Evolutionary conservation across 2,888 invertebrate species (phyloP).

Genomic region (Antitype chi): DNA sequence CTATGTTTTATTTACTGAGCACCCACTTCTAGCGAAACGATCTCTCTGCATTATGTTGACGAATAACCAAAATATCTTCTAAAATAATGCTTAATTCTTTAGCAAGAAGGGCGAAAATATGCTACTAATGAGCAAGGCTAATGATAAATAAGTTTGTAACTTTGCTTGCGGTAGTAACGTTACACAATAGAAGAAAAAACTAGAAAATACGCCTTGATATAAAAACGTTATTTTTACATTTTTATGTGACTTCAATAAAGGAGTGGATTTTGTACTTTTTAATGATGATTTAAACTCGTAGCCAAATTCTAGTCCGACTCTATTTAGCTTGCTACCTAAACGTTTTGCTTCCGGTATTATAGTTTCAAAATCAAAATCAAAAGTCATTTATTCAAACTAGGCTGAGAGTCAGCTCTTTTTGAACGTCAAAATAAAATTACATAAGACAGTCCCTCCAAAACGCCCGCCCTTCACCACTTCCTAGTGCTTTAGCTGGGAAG

Average conservation of each 20-base stretch:
- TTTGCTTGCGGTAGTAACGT: neutral
- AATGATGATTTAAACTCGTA: neutral
- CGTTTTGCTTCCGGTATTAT: too few relatives aligned
- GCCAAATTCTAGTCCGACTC: too few relatives aligned
- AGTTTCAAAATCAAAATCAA: too few relatives aligned
- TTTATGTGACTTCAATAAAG: conserved; percentile 7
- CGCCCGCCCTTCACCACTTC: too few relatives aligned
- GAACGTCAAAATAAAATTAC: too few relatives aligned
- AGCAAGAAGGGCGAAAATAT: conserved; percentile 5
- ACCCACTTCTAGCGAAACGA: conserved; percentile 32
- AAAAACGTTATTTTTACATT: conserved; percentile 21
- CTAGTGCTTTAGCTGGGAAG: too few relatives aligned
- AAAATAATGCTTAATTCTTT: neutral
- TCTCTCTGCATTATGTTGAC: neutral
- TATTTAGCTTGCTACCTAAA: too few relatives aligned
- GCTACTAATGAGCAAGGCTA: neutral
- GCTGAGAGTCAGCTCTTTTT: too few relatives aligned
- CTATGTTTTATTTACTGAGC: conserved; percentile 14
- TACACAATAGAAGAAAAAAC: conserved; percentile 36
- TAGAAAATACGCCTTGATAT: conserved; percentile 35
- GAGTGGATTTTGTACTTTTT: neutral
- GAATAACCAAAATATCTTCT: neutral
- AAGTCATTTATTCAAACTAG: too few relatives aligned
- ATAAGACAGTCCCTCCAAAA: too few relatives aligned
- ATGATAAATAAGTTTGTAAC: neutral